Evolutionary conservation across 64 coral and sea anemone genomes (phyloP), one percentile per base, ranked within the genome.

Genomic region (Porites lutea): DNA sequence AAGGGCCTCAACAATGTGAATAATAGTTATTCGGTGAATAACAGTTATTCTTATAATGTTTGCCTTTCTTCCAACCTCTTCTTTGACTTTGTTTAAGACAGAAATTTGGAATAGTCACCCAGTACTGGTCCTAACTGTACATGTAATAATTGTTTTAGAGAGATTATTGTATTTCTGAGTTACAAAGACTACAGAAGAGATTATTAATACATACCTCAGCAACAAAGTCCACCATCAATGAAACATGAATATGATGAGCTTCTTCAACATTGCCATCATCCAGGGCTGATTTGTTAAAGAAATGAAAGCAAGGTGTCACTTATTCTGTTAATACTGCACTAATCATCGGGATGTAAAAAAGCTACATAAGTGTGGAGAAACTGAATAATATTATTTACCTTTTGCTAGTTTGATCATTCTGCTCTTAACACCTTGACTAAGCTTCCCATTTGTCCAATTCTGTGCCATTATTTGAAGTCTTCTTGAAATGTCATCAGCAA

Each of bases 401-500:
- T 97, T 85, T 60, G 95, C 95, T 23, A 97, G 79, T 47, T 94
- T 93, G 65, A 97, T 97, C 95, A 97, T 97, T 82, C 92, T 94
- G 27, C 75, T 86, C 87, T 97, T 97, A 7, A 97, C 95, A 21
- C 87, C 88, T 78, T 91, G 93, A 54, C 95, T 92, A 11, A 97
- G 88, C 81, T 94, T 97, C 66, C 95, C 95, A 68, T 88, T 89
- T 45, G 55, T 90, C 95, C 95, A 97, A 73, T 78, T 97, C 57
- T 97, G 72, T 14, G 88, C 88, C 95, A 97, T 97, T 6, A 97
- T 83, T 67, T 97, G 88, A 4, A 97, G 73, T 52, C 88, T 91
- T 81, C 85, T 94, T 87, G 92, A 65, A 59, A 97, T 87, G 18
- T 97, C 92, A 82, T 97, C 92, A 62, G 88, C 83, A 70, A 94